Evolutionary conservation across 1,140 invertebrate species (phyloP).

Genomic region (Drosophila santomea): DNA sequence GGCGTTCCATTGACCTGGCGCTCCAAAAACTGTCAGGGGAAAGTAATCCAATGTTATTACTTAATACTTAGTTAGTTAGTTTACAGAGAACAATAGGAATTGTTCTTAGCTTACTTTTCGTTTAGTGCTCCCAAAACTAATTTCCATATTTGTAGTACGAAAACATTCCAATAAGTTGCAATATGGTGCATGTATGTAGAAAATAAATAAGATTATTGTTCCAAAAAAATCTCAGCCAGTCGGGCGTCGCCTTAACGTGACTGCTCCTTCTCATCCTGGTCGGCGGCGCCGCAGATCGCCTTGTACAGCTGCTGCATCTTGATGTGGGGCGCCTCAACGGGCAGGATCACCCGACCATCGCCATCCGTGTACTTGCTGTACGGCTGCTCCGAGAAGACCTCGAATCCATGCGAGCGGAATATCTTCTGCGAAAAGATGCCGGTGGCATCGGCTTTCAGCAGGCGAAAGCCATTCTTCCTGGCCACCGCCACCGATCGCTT

Average conservation of each 20-base stretch:
- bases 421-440: slow-evolving; percentile 91
- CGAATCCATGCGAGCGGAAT: slow-evolving; percentile 88
- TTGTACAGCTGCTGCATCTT: slow-evolving; percentile 87
- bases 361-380: slow-evolving; percentile 89
- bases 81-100: too few species aligned
- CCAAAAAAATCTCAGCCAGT: background rate
- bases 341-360: slow-evolving; percentile 86
- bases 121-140: too few species aligned
- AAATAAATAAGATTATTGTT: slow-evolving; percentile 46
- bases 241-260: background rate
- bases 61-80: background rate
- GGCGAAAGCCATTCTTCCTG: slow-evolving; percentile 88
- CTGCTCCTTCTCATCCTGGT: slow-evolving; percentile 1
- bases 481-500: slow-evolving; percentile 88
- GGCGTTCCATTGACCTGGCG: background rate
- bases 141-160: background rate
- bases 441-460: slow-evolving; percentile 92
- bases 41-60: background rate
- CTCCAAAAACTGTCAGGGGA: background rate
- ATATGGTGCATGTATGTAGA: slow-evolving; percentile 7
- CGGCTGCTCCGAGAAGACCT: slow-evolving; percentile 87
- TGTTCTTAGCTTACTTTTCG: background rate
- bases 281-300: slow-evolving; percentile 31
- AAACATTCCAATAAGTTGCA: slow-evolving; percentile 22
- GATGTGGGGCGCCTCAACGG: slow-evolving; percentile 87